Evolutionary conservation across 1,140 invertebrate genomes (phyloP).

Genomic region (Arctopsyche grandis): DNA sequence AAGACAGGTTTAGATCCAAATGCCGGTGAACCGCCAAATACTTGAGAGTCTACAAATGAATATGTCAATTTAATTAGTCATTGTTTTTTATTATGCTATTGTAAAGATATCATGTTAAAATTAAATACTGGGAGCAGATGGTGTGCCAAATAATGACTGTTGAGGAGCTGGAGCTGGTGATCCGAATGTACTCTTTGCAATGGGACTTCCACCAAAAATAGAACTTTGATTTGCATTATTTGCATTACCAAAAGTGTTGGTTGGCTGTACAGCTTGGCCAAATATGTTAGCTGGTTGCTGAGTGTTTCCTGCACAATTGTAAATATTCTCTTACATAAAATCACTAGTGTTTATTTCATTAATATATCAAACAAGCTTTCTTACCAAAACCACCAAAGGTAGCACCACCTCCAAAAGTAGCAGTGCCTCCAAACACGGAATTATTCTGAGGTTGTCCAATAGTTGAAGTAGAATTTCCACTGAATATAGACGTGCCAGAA

Average conservation of each 20-base stretch:
- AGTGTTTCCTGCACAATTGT: constrained; percentile 8
- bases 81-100: background rate
- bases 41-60: constrained; percentile 18
- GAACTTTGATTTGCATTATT: constrained; percentile 44
- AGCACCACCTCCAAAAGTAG: constrained; percentile 19
- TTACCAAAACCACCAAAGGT: constrained; percentile 13
- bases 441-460: constrained; percentile 30
- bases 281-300: constrained; percentile 57
- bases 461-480: constrained; percentile 44
- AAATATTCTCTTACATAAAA: no score
- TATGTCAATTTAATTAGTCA: background rate
- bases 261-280: constrained; percentile 54
- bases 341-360: no score
- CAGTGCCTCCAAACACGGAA: constrained; percentile 43
- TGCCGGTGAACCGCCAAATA: constrained; percentile 43
- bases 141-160: constrained; percentile 9
- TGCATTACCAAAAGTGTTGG: constrained; percentile 44
- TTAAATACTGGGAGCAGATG: background rate
- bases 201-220: constrained; percentile 50
- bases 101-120: background rate
- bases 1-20: constrained; percentile 58
- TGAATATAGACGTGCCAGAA: constrained; percentile 45
- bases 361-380: background rate
- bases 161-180: constrained; percentile 32
- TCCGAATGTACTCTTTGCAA: constrained; percentile 45